A percentile compares a stretch with the other conserved stretches of the same genome.
Evolutionary conservation across 2,797 vertebrate genomes (phyloP).

Genomic region (Pseudochirops cupreus): DNA sequence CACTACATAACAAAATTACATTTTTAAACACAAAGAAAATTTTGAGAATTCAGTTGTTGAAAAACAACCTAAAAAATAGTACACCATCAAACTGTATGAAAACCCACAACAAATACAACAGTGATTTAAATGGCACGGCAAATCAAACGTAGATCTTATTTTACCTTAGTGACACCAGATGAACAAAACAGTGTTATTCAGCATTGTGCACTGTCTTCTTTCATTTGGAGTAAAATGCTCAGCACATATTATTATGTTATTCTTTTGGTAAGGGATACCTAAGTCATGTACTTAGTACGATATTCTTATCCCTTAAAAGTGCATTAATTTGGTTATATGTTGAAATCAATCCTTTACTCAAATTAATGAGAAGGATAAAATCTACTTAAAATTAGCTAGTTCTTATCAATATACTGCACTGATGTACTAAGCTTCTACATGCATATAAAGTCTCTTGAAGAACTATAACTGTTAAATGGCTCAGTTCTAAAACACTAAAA

Average conservation of each 20-base stretch:
- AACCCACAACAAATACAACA: conserved; percentile 9
- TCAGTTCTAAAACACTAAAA: background rate
- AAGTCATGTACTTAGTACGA: background rate
- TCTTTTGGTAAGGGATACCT: background rate
- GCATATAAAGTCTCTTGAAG: background rate
- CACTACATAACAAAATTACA: conserved; percentile 25
- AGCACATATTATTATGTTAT: background rate
- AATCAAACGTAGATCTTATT: background rate
- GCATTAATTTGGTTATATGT: background rate
- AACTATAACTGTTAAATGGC: background rate
- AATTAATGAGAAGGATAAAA: background rate
- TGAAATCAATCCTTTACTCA: background rate
- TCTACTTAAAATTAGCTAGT: background rate
- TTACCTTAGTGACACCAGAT: background rate
- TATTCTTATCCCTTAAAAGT: background rate
- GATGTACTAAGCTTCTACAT: background rate
- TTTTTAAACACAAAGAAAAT: conserved; percentile 59
- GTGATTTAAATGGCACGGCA: background rate
- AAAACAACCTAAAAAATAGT: conserved; percentile 62
- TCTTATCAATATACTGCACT: background rate
- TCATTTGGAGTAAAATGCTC: background rate
- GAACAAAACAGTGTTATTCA: background rate
- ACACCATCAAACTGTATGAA: conserved; percentile 46
- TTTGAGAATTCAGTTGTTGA: conserved; percentile 14
- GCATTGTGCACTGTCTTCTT: background rate